A percentile compares a stretch with the other conserved stretches of the same genome.
phyloP scores from a whole-genome alignment of 2,888 invertebrate species.

The Glyphotaelius pellucidus region DNA sequence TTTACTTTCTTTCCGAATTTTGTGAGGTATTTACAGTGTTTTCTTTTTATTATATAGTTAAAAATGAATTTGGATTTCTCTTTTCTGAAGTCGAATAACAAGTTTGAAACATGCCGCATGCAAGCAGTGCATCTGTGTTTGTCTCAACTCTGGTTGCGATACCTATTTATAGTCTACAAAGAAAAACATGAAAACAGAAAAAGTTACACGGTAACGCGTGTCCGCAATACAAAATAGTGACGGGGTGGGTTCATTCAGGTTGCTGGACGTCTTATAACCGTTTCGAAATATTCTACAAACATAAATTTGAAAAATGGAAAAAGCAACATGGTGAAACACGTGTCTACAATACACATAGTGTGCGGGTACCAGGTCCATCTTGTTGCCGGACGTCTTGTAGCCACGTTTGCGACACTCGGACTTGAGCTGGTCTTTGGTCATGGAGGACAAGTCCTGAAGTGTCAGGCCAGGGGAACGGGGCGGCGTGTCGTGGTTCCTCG shows the following conservation, averaged over 20 bases:
- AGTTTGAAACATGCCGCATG: no score
- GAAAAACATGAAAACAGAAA: background rate
- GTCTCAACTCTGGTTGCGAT: no score
- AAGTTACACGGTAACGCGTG: background rate
- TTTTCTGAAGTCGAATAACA: no score
- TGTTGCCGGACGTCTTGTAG: conserved; percentile 83
- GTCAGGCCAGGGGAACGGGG: conserved; percentile 55
- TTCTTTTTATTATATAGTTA: no score
- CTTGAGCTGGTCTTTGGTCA: conserved; percentile 84
- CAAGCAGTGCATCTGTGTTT: no score
- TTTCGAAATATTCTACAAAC: background rate
- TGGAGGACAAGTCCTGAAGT: conserved; percentile 76
- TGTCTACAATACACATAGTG: conserved; percentile 22
- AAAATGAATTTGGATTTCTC: no score
- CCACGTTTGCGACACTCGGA: conserved; percentile 83
- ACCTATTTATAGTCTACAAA: background rate
- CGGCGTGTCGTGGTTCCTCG: conserved; percentile 53
- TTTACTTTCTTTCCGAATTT: no score
- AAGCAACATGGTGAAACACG: conserved; percentile 7
- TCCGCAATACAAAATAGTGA: background rate
- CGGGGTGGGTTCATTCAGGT: background rate
- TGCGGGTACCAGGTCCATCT: conserved; percentile 82
- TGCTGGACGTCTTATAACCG: background rate
- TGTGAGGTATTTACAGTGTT: no score
- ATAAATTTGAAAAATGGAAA: background rate